A percentile compares a stretch with the other conserved stretches of the same genome.
phyloP scores from a whole-genome alignment of 1,140 invertebrate species.

The Cylas formicarius region DNA sequence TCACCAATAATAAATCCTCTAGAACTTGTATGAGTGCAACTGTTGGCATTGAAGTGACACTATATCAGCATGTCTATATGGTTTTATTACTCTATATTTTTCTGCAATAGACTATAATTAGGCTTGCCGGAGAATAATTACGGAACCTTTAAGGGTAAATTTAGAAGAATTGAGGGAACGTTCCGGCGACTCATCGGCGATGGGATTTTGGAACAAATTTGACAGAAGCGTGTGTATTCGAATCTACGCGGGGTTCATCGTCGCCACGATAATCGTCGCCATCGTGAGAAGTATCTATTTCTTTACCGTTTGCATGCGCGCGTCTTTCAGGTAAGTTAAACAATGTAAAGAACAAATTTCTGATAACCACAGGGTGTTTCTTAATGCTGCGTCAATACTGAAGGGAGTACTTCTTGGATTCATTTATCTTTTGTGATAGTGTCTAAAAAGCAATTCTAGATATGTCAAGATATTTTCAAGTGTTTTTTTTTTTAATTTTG shows the following conservation, averaged over 20 bases:
- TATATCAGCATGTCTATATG: too few relatives aligned
- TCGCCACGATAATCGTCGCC: slow-evolving; percentile 52
- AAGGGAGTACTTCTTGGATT: background rate
- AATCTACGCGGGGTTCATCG: slow-evolving; percentile 51
- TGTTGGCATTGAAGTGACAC: too few relatives aligned
- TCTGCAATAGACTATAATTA: too few relatives aligned
- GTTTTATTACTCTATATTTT: too few relatives aligned
- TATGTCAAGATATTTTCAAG: background rate
- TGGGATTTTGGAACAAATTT: slow-evolving; percentile 16
- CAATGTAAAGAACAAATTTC: too few relatives aligned
- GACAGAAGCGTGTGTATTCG: slow-evolving; percentile 30
- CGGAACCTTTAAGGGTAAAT: slow-evolving; percentile 27
- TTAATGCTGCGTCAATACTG: background rate
- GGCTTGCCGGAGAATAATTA: too few relatives aligned
- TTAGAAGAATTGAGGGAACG: slow-evolving; percentile 24
- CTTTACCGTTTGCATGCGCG: slow-evolving; percentile 32
- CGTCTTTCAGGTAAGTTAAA: slow-evolving; percentile 34
- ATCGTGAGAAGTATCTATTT: slow-evolving; percentile 32
- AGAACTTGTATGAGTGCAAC: too few relatives aligned
- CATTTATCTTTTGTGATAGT: background rate
- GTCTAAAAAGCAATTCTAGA: background rate
- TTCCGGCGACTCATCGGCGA: slow-evolving; percentile 7
- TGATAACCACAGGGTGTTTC: too few relatives aligned
- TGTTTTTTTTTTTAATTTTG: too few relatives aligned
- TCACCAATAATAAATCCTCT: too few relatives aligned